These are phyloP conservation scores for Cephus sareptanus DNA, from an alignment of 2,888 invertebrate species.

Conservation along the genomic window DNA sequence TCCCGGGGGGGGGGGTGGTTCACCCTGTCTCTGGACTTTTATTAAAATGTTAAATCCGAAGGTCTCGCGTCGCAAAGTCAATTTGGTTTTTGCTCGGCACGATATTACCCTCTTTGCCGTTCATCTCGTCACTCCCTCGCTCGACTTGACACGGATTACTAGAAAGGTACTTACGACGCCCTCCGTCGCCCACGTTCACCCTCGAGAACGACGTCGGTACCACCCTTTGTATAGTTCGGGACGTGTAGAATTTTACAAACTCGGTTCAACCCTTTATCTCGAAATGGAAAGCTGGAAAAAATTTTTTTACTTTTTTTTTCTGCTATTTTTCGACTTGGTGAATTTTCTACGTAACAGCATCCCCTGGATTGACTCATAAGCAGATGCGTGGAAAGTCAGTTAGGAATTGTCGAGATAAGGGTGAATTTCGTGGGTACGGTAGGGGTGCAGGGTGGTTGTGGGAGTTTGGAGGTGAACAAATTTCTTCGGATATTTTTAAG, in stretches of 20 bases:
- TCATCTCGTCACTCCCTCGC: constrained; percentile 7
- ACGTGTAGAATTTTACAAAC: background rate
- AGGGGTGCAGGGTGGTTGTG: too few relatives aligned
- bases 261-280: background rate
- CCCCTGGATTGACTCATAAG: background rate
- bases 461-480: constrained; percentile 2
- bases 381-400: background rate
- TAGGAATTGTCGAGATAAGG: background rate
- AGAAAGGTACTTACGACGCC: background rate
- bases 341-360: background rate
- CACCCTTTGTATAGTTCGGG: background rate
- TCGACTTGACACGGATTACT: background rate
- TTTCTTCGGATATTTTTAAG: constrained; percentile 13
- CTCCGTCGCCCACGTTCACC: background rate
- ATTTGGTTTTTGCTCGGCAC: constrained; percentile 36
- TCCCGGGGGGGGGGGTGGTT: background rate
- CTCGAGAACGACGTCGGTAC: background rate
- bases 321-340: background rate
- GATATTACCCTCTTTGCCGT: constrained; percentile 34
- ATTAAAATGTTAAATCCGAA: constrained; percentile 49
- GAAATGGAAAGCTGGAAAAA: background rate
- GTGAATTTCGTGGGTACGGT: too few relatives aligned
- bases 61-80: constrained; percentile 36
- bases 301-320: background rate
- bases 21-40: constrained; percentile 37